These are phyloP conservation scores for Stigmatopora argus DNA, from an alignment of 2,113 vertebrate genomes.

Conservation along the genomic window DNA sequence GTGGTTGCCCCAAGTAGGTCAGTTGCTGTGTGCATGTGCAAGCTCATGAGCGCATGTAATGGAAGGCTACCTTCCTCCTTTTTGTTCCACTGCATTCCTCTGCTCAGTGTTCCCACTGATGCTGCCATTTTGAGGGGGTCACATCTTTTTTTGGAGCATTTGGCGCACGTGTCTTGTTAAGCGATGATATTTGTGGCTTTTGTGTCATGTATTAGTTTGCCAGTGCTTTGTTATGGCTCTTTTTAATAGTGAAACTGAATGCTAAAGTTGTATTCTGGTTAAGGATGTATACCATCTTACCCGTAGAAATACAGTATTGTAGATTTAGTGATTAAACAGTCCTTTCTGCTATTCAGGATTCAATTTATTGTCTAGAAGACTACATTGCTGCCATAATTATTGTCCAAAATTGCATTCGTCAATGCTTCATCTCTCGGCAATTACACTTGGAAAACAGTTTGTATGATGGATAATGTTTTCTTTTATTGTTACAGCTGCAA, in stretches of 20 bases:
- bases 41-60: conserved; percentile 54
- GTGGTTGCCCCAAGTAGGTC: conserved; percentile 61
- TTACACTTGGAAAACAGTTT: conserved; percentile 5
- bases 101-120: conserved; percentile 47
- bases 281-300: neutral
- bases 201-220: neutral
- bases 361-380: conserved; percentile 19
- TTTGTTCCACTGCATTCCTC: conserved; percentile 44
- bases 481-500: neutral
- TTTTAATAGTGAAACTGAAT: neutral
- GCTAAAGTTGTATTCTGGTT: neutral
- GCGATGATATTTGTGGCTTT: neutral
- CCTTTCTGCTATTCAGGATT: neutral
- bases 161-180: conserved; percentile 13
- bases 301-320: neutral
- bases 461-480: neutral
- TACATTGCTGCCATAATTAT: conserved; percentile 11
- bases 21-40: conserved; percentile 43
- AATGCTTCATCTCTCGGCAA: neutral
- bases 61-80: conserved; percentile 51
- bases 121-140: conserved; percentile 35
- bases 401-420: neutral
- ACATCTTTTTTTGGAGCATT: conserved; percentile 46
- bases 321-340: neutral
- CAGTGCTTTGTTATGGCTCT: neutral